Evolutionary conservation across 2,888 invertebrate species (phyloP), one percentile per base, ranked within the genome.

Genomic region (Cenopis cana): DNA sequence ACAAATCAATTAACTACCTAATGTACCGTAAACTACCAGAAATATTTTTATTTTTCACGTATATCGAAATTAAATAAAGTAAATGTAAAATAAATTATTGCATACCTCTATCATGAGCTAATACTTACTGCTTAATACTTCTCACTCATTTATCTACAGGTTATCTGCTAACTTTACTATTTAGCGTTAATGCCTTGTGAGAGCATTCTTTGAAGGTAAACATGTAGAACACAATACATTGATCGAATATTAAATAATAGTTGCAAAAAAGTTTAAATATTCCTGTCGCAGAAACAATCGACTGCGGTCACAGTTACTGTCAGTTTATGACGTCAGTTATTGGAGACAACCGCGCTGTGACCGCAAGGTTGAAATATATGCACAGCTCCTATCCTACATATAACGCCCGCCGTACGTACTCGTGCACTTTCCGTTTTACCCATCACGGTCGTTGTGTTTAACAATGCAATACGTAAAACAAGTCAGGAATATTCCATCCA

Each of bases 241-340:
- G 24, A 24, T 24, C 1, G 24, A 36, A 33, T 18, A 56, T 6
- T 36, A 20, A 54, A 64, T 38, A 10, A 41, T 24, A 24, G 62
- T 52, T 24, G 4, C 14, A 29, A 46, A 56, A 66, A 56, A 62
- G n/a, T n/a, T n/a, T n/a, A n/a, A n/a, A n/a, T 36, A n/a, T 24
- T 55, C 12, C 56, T 12, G 56, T 64, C 54, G 36, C 38, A 18
- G 71, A 61, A 67, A 67, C 71, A 61, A 61, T 67, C 38, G 55
- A 55, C n/a, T 67, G 71, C 20, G 61, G 66, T 60, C 49, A 61
- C 67, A 55, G 67, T 61, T 55, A 66, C 49, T 67, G 61, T 29
- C 71, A 61, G 49, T 67, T 71, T 71, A 71, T 61, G 71, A 60
- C 54, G 59, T 59, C 46, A 49, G 70, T 70, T 60, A 70, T 70